A percentile compares a stretch with the other conserved stretches of the same genome.
phyloP scores from a whole-genome alignment of 2,888 invertebrate species.

The Amphipoea oculea region DNA sequence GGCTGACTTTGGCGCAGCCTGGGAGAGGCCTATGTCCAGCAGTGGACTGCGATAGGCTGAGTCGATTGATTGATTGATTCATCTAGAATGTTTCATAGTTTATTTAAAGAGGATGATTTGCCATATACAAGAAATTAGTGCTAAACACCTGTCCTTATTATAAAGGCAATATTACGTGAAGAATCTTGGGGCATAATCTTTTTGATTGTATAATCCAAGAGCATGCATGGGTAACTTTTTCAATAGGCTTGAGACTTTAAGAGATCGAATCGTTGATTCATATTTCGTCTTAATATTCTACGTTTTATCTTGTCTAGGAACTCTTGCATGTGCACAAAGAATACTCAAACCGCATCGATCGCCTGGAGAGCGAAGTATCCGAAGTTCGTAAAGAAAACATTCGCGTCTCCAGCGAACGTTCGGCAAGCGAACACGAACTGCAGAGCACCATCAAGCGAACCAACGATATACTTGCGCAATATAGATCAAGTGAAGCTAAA shows the following conservation, averaged over 20 bases:
- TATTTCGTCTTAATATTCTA: not conserved
- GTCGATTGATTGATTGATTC: not conserved
- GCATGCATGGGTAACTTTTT: not conserved
- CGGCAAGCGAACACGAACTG: constrained; percentile 59
- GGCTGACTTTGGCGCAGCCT: not conserved
- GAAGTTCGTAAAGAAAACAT: constrained; percentile 67
- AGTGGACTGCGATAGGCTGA: not conserved
- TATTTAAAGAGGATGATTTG: not conserved
- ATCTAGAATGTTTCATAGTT: not conserved
- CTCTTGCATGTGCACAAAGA: constrained; percentile 71
- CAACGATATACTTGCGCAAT: constrained; percentile 51
- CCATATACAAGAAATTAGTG: not conserved
- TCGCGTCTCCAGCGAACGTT: constrained; percentile 57
- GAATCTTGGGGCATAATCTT: not conserved
- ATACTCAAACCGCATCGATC: constrained; percentile 71
- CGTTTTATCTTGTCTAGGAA: constrained; percentile 68
- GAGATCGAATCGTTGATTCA: not conserved
- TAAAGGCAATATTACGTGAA: not conserved
- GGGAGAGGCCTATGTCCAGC: not conserved
- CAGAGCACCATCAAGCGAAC: constrained; percentile 42
- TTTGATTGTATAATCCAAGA: not conserved
- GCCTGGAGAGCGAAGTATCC: constrained; percentile 72
- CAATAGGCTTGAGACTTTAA: not conserved
- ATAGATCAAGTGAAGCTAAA: constrained; percentile 66
- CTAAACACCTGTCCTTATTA: not conserved